Evolutionary conservation across 30 jellyfish, hydroid and myxozoan genomes (phyloP), one percentile per base, ranked within the genome.

Genomic region (Aurelia sp.): DNA sequence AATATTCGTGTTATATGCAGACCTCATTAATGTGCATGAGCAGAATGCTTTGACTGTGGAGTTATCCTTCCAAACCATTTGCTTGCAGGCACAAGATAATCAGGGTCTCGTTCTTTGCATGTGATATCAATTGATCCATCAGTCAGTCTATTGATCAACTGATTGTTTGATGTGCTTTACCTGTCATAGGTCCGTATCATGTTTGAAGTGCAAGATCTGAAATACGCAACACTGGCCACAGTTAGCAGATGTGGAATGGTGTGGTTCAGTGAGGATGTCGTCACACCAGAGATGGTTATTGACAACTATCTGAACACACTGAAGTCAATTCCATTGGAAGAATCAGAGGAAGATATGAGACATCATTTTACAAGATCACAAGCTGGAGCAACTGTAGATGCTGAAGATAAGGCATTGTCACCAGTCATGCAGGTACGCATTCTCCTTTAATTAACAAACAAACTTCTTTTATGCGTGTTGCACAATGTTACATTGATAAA

Each of bases 221-320:
- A 87, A 70, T 91, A 86, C 71, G 99, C 99, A 6, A 96, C 99
- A 22, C 90, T 96, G 4, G 99, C 99, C 82, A 96, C 99, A n/a
- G 98, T 96, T 63, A 96, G 99, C 79, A 96, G 99, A 27, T 96
- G 99, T 84, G 99, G 99, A 18, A 96, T 96, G 99, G 98, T 96
- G 0, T 96, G 98, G 98, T 96, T 96, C 88, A 91, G 98, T 30
- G 95, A 96, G 27, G 98, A 90, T 19, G 98, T 91, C 6, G 99
- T 96, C 86, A 84, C 98, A 3, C 96, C 99, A 15, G 98, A 90
- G 61, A 91, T 96, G 98, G 75, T 85, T 21, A 89, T 95, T 37
- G 96, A 95, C 7, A 91, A 95, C 52, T 95, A 70, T 73, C 40
- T 95, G 78, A 60, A 40, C 66, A 71, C 53, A 27, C 64, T 95